Percentiles rank a stretch among this genome's conserved stretches.
Evolutionary conservation across 2,888 invertebrate genomes (phyloP).

Genomic region (Mythimna ferrago): DNA sequence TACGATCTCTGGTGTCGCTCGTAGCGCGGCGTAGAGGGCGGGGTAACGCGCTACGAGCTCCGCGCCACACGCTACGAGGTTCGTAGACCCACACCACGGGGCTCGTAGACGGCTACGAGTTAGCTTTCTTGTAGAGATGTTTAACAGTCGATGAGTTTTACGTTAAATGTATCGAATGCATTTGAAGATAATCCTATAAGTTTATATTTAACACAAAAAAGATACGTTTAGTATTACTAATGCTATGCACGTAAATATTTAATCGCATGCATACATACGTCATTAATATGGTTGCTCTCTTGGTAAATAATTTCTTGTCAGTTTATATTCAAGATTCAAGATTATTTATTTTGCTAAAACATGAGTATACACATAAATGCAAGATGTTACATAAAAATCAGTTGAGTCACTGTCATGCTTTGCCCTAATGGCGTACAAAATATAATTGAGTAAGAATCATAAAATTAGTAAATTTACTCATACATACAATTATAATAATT

Average conservation of each 20-base stretch:
- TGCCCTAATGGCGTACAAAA: no score
- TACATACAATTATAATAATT: no score
- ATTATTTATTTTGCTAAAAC: no score
- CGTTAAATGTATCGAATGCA: no score
- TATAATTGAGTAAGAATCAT: no score
- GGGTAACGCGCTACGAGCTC: constrained; percentile 59
- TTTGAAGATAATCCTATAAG: neutral
- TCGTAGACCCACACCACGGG: constrained; percentile 57
- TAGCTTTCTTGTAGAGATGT: constrained; percentile 34
- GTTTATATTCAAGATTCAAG: no score
- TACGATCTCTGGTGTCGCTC: constrained; percentile 54
- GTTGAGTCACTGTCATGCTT: no score
- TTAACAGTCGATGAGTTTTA: constrained; percentile 27
- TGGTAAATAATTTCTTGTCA: constrained; percentile 5
- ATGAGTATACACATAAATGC: no score
- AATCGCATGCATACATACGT: neutral
- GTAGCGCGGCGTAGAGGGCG: constrained; percentile 59
- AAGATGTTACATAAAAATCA: no score
- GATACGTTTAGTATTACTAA: no score
- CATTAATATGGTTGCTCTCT: neutral
- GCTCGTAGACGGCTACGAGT: constrained; percentile 50
- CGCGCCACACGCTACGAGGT: constrained; percentile 68
- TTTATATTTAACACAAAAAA: neutral
- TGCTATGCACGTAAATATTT: neutral
- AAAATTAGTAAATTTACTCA: no score